Evolutionary conservation across 2,797 vertebrate species (phyloP), one percentile per base, ranked within the genome.

Genomic region (Chrosomus eos): DNA sequence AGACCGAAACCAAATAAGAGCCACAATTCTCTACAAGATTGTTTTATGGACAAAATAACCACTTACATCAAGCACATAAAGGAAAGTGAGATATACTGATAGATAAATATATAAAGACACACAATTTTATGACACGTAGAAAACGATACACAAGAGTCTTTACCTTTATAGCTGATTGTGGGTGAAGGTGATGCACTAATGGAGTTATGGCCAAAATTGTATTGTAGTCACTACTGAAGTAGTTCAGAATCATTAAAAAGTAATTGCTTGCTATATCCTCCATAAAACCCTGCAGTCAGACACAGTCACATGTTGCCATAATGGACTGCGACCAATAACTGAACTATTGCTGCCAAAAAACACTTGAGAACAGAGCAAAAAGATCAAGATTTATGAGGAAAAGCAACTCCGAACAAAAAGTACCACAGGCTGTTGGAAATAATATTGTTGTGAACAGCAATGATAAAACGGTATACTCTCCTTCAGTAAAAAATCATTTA

Each of bases 1-100:
- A 75, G 21, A 26, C 58, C 8, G 55, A 21, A 23, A 60, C n/a
- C 60, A 83, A 73, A 83, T 38, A 70, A 74, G 58, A 85, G 55
- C 81, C 72, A 64, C 23, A 74, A 88, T 82, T 77, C 79, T 62
- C 67, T 79, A 81, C 26, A 38, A 83, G 82, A 70, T 74, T 51
- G 68, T 85, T 84, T 79, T 58, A 55, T 11, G 48, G 48, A 36
- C 60, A 84, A 60, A 89, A 89, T 80, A 87, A 62, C 18, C 19
- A 51, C 60, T 48, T 71, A 38, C 36, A 82, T 70, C 11, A 71
- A 87, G 73, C 23, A 40, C 21, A 26, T 36, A n/a, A 48, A 7
- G 40, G 14, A 80, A 80, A 67, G 26, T 33, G 55, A 14, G 0
- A 60, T 26, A 36, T 36, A 33, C 31, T 4, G 7, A 67, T 8